A percentile compares a stretch with the other conserved stretches of the same genome.
Conservation (phyloP, 2,888 invertebrate species). For the Girardia tigrina region DNA sequence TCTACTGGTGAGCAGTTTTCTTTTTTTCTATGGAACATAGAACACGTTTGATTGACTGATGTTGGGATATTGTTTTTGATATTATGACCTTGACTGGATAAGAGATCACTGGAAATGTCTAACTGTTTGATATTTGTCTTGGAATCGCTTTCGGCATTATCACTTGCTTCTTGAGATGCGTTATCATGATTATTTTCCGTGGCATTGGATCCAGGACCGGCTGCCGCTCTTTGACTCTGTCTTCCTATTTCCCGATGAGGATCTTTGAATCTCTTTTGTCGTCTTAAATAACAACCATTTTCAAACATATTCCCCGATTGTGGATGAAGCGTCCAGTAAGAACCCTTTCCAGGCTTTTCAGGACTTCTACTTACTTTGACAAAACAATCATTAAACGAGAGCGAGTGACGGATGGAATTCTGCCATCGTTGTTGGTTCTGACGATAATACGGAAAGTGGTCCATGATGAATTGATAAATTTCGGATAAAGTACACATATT, state of each 20-base stretch:
- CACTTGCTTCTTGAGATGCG: not conserved
- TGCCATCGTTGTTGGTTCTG: conserved; percentile 96
- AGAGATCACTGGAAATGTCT: not conserved
- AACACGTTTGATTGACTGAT: not conserved
- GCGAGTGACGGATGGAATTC: conserved; percentile 82
- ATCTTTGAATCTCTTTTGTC: conserved; percentile 38
- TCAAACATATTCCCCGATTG: conserved; percentile 38
- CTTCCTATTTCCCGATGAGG: conserved; percentile 34
- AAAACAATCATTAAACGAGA: conserved; percentile 92
- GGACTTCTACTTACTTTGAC: conserved; percentile 67
- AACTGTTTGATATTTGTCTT: not conserved
- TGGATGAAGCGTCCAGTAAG: conserved; percentile 44
- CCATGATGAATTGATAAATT: conserved; percentile 92
- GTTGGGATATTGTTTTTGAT: not conserved
- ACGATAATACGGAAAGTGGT: conserved; percentile 83
- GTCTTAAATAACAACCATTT: conserved; percentile 37
- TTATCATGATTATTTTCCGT: conserved; percentile 28
- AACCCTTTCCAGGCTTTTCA: conserved; percentile 94
- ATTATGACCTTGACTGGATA: conserved; percentile 2
- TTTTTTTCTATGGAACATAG: conserved; percentile 8
- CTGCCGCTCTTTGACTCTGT: conserved; percentile 26
- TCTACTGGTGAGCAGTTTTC: conserved; percentile 18
- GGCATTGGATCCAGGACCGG: not conserved
- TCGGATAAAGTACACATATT: conserved; percentile 83
- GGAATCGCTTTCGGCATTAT: conserved; percentile 4